Evolutionary conservation across 2,113 vertebrate species (phyloP).

Genomic region (Pelmatolapia mariae): DNA sequence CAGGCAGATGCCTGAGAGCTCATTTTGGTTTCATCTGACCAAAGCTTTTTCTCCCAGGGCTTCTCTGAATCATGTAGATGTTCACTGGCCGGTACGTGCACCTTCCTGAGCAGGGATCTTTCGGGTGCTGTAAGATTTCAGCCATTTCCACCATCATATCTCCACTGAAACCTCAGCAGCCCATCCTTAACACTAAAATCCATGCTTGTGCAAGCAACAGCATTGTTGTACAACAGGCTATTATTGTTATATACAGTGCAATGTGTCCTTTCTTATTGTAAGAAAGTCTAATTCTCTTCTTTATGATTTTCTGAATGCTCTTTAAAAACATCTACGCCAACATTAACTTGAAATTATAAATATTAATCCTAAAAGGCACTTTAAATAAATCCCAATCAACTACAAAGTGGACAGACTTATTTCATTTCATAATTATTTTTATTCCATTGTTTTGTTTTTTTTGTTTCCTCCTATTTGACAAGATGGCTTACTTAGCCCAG

Average conservation of each 20-base stretch:
- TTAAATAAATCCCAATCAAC: background rate
- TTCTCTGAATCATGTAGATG: background rate
- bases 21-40: background rate
- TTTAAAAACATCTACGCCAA: background rate
- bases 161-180: background rate
- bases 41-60: background rate
- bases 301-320: background rate
- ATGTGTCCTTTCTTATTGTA: background rate
- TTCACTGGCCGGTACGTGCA: background rate
- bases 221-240: background rate
- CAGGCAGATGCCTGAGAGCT: background rate
- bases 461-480: constrained; percentile 55
- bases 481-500: constrained; percentile 44
- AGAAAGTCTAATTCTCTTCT: background rate
- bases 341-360: background rate
- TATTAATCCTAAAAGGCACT: background rate
- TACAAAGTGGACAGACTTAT: background rate
- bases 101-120: background rate
- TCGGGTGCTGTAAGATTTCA: background rate
- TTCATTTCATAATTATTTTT: constrained; percentile 59
- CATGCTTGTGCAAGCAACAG: background rate
- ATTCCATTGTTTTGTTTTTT: constrained; percentile 47
- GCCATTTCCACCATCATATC: background rate
- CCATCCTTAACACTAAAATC: background rate
- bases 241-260: background rate